These are phyloP conservation scores for Desmodus rotundus DNA, from an alignment of 2,113 vertebrate species.

Conservation along the genomic window DNA sequence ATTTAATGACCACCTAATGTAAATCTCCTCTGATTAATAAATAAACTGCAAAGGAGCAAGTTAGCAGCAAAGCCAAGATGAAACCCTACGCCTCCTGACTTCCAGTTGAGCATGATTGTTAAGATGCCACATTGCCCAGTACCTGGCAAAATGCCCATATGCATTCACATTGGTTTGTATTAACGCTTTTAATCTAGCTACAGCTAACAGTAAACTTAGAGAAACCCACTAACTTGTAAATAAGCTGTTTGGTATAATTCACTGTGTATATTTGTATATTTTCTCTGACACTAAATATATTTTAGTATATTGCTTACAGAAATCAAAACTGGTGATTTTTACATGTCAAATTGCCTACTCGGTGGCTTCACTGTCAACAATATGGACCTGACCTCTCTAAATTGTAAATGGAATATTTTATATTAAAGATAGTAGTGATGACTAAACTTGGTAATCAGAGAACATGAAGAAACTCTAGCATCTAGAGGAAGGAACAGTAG, in stretches of 20 bases:
- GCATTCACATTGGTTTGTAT: background rate
- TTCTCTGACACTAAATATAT: background rate
- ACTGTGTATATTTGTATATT: background rate
- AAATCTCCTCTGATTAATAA: background rate
- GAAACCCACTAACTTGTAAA: background rate
- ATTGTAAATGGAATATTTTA: background rate
- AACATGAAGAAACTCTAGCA: background rate
- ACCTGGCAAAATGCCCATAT: background rate
- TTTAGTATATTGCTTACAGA: background rate
- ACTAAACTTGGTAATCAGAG: background rate
- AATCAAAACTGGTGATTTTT: background rate
- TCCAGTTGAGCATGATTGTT: background rate
- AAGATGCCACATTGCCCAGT: background rate
- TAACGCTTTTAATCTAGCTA: background rate
- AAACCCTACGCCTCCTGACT: background rate
- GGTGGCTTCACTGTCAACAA: background rate
- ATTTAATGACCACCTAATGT: background rate
- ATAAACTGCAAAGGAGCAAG: background rate
- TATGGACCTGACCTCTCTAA: background rate
- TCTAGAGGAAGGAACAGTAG: background rate
- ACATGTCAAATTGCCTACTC: background rate
- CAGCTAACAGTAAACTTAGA: background rate
- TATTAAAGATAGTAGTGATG: background rate
- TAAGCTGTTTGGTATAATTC: background rate
- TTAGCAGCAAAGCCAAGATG: background rate